These are phyloP conservation scores for Loris lydekkerianus DNA, from an alignment of 2,797 vertebrate genomes.

Conservation along the genomic window DNA sequence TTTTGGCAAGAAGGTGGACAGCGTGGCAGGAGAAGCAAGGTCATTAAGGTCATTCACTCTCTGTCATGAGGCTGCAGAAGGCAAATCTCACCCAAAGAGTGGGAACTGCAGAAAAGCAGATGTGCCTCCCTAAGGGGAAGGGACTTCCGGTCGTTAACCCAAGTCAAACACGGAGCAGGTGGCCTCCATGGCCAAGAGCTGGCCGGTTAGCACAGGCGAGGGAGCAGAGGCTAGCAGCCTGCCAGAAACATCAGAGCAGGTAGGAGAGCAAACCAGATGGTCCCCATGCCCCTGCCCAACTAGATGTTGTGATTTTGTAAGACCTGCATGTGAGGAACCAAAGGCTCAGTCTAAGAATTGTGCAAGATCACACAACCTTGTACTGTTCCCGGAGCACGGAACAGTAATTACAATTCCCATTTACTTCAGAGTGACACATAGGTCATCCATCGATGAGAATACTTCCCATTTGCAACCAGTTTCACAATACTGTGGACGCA, in stretches of 20 bases:
- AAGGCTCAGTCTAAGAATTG: neutral
- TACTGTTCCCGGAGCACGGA: neutral
- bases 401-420: neutral
- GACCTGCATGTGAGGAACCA: neutral
- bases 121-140: neutral
- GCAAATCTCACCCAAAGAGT: neutral
- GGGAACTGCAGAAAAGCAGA: neutral
- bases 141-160: neutral
- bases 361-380: neutral
- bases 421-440: neutral
- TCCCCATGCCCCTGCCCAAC: neutral
- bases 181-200: neutral
- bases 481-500: neutral
- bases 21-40: neutral
- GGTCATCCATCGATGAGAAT: neutral
- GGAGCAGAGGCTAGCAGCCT: neutral
- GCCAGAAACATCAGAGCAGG: neutral
- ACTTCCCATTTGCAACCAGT: neutral
- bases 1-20: neutral
- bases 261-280: neutral
- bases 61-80: neutral
- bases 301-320: neutral
- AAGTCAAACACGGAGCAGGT: neutral
- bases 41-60: neutral
- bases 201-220: neutral